phyloP scores from a whole-genome alignment of 2,113 vertebrate genomes.

The Gavia stellata region DNA sequence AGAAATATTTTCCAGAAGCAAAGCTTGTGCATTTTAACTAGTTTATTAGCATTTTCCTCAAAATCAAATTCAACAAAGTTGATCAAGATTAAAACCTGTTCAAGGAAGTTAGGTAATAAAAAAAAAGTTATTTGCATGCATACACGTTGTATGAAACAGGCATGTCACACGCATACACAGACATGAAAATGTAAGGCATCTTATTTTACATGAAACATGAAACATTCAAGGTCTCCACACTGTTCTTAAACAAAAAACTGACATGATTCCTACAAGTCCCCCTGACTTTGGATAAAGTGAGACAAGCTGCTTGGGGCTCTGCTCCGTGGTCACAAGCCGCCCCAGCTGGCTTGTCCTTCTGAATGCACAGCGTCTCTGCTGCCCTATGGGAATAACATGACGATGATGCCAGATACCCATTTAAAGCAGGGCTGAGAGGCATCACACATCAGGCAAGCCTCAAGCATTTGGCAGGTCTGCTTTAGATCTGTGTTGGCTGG shows the following conservation, averaged over 20 bases:
- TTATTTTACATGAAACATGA: not conserved
- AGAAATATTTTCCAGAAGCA: not conserved
- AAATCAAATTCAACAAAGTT: not conserved
- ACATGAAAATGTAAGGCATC: not conserved
- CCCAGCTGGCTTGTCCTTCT: not conserved
- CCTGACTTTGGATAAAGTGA: no score
- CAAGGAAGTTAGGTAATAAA: not conserved
- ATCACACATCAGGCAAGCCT: not conserved
- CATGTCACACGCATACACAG: not conserved
- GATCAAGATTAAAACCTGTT: not conserved
- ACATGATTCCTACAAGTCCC: no score
- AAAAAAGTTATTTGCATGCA: not conserved
- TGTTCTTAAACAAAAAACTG: not conserved
- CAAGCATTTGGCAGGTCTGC: not conserved
- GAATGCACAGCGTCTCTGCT: not conserved
- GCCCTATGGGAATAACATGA: not conserved
- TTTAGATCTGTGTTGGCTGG: not conserved
- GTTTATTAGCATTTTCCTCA: not conserved
- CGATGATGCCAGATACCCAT: not conserved
- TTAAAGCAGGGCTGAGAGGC: not conserved
- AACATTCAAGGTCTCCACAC: not conserved
- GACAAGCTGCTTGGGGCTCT: not conserved
- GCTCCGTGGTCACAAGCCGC: not conserved
- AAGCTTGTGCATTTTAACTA: not conserved
- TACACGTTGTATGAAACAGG: not conserved